phyloP scores from a whole-genome alignment of 1,140 invertebrate genomes.

The Leptonema lineaticorne region DNA sequence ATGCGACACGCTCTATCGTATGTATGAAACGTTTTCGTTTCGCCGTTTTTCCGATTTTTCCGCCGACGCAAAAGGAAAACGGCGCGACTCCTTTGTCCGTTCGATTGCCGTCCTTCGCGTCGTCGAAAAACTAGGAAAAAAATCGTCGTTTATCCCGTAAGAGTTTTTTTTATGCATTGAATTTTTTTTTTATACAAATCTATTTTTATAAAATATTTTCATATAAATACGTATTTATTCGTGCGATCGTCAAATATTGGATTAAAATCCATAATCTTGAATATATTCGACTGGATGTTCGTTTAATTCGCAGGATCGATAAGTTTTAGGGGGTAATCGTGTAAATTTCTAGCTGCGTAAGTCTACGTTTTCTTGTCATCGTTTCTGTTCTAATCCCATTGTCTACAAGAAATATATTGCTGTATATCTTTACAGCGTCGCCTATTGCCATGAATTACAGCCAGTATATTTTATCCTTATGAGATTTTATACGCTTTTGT shows the following conservation, averaged over 20 bases:
- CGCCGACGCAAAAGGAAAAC: neutral
- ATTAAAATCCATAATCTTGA: neutral
- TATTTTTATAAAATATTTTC: neutral
- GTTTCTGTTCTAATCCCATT: slow-evolving; percentile 15
- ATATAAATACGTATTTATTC: neutral
- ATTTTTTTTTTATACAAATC: slow-evolving; percentile 1
- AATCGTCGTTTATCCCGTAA: slow-evolving; percentile 24
- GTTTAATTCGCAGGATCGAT: slow-evolving; percentile 15
- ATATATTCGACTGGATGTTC: too few species aligned
- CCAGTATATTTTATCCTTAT: too few species aligned
- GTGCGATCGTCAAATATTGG: neutral
- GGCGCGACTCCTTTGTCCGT: neutral
- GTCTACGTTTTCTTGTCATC: slow-evolving; percentile 2
- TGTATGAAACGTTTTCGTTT: too few species aligned
- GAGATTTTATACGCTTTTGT: too few species aligned
- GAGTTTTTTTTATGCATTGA: slow-evolving; percentile 22
- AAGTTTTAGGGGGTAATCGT: slow-evolving; percentile 20
- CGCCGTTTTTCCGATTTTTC: neutral
- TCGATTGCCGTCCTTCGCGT: slow-evolving; percentile 8
- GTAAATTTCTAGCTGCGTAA: slow-evolving; percentile 12
- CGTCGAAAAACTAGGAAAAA: slow-evolving; percentile 4
- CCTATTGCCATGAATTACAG: slow-evolving; percentile 1
- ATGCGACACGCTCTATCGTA: too few species aligned
- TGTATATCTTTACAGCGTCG: neutral
- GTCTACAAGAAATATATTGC: neutral